Conservation (phyloP, 2,888 invertebrate species). For the Zelleria hepariella region DNA sequence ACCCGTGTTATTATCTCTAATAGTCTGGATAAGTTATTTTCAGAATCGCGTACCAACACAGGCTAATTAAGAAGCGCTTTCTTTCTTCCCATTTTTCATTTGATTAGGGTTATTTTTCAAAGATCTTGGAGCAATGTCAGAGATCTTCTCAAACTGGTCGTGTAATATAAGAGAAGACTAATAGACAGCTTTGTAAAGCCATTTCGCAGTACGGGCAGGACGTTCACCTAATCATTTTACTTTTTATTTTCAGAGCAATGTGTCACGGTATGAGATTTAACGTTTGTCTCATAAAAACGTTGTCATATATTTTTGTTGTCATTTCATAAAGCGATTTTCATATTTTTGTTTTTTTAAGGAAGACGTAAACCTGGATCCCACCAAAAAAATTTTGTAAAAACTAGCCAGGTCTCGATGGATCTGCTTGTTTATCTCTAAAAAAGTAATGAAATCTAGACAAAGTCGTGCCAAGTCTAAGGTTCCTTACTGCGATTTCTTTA, state of each 20-base stretch:
- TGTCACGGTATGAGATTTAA: conserved; percentile 1
- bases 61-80: background rate
- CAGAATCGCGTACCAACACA: background rate
- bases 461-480: too few relatives aligned
- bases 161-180: background rate
- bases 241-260: background rate
- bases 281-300: background rate
- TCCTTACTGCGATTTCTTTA: too few relatives aligned
- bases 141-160: conserved; percentile 7
- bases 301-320: conserved; percentile 6
- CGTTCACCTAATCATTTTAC: background rate
- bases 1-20: conserved; percentile 8
- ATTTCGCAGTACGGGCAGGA: background rate
- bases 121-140: conserved; percentile 1
- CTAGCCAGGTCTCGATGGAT: background rate
- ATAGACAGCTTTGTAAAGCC: background rate
- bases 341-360: background rate
- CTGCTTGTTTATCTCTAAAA: background rate
- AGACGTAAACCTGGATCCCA: background rate
- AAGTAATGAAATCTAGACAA: background rate
- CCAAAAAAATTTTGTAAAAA: background rate
- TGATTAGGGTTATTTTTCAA: background rate
- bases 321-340: background rate
- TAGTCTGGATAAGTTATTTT: conserved; percentile 1
- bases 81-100: background rate